Evolutionary conservation across 1,140 invertebrate species (phyloP).

Genomic region (Ceratitis capitata): DNA sequence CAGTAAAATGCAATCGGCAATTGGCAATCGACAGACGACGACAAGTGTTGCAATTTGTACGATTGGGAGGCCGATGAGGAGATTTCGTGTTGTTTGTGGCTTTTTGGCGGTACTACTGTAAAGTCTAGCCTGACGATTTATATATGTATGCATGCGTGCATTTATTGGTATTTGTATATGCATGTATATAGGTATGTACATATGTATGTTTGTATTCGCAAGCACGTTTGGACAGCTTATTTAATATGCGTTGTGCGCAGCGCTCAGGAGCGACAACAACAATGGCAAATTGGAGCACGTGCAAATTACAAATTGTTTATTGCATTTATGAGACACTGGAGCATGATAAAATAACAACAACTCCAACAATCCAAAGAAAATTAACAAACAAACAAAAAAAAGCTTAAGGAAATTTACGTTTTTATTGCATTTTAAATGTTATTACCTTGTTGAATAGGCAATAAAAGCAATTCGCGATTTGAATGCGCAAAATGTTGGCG

Average conservation of each 20-base stretch:
- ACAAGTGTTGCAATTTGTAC: background rate
- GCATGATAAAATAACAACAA: background rate
- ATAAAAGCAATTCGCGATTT: constrained; percentile 30
- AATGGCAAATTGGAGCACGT: constrained; percentile 43
- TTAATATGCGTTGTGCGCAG: background rate
- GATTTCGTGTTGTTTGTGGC: background rate
- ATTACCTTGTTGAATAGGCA: constrained; percentile 33
- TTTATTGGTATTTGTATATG: background rate
- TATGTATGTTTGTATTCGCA: no score
- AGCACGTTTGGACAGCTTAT: constrained; percentile 9
- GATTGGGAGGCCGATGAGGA: no score
- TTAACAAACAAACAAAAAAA: background rate
- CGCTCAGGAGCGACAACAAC: background rate
- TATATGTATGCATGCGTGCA: background rate
- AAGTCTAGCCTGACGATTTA: background rate
- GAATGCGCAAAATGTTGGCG: background rate
- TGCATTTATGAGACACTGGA: constrained; percentile 37
- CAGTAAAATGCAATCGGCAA: background rate
- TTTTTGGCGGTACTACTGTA: background rate
- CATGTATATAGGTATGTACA: background rate
- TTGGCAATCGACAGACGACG: background rate
- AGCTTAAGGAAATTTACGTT: background rate
- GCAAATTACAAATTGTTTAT: constrained; percentile 41
- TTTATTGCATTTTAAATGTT: constrained; percentile 37
- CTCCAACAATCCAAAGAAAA: background rate